A percentile compares a stretch with the other conserved stretches of the same genome.
These are phyloP conservation scores for Nyctalus aviator DNA, from an alignment of 2,797 vertebrate species.

Conservation along the genomic window DNA sequence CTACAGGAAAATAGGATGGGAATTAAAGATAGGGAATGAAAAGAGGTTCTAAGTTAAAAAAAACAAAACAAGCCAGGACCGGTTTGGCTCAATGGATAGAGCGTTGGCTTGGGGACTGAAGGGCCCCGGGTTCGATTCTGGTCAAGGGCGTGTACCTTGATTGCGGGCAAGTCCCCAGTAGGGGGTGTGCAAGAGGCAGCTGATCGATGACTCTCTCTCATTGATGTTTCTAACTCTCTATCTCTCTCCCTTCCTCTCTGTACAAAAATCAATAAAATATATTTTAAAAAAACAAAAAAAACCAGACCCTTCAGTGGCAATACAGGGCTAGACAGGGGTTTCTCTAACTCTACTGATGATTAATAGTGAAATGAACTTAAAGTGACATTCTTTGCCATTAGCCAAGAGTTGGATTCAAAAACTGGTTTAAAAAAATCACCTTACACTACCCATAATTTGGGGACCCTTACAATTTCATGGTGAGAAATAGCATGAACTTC, in stretches of 20 bases:
- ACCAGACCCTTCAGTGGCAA: not conserved
- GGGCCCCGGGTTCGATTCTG: too few relatives aligned
- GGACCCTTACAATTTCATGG: not conserved
- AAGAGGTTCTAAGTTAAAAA: not conserved
- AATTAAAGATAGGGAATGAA: not conserved
- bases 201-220: too few relatives aligned
- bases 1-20: not conserved
- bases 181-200: too few relatives aligned
- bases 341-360: not conserved
- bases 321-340: not conserved
- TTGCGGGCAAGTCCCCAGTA: too few relatives aligned
- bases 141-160: too few relatives aligned
- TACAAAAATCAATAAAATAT: too few relatives aligned
- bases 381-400: not conserved
- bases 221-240: too few relatives aligned
- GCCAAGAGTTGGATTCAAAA: not conserved
- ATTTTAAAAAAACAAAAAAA: too few relatives aligned
- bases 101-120: too few relatives aligned
- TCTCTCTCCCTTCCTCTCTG: too few relatives aligned
- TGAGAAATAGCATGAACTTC: conserved; percentile 37
- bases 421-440: not conserved
- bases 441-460: conserved; percentile 15
- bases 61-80: too few relatives aligned
- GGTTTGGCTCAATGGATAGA: too few relatives aligned
- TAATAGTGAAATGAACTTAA: conserved; percentile 32